Percentiles rank a stretch among this genome's conserved stretches.
Evolutionary conservation across 2,888 invertebrate species (phyloP).

Genomic region (Ophion ventricosus): DNA sequence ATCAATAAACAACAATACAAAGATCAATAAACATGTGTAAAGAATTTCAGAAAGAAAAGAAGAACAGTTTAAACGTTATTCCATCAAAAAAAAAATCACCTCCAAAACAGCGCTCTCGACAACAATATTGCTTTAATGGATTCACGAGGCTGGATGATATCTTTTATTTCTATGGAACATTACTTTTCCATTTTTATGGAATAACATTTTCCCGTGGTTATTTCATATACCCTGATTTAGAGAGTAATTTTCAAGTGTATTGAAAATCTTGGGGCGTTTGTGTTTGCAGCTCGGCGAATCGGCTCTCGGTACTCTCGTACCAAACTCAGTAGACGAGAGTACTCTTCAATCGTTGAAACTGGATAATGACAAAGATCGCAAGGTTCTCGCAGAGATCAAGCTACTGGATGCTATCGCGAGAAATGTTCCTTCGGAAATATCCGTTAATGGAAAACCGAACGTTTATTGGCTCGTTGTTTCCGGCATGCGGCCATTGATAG

Average conservation of each 20-base stretch:
- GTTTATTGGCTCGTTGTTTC: slow-evolving; percentile 88
- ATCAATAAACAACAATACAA: too few relatives aligned
- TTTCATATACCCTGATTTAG: background rate
- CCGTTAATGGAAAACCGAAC: slow-evolving; percentile 86
- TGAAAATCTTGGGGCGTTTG: background rate
- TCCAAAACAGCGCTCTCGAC: too few relatives aligned
- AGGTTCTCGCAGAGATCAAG: slow-evolving; percentile 87
- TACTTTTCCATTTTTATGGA: background rate
- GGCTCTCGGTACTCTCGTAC: slow-evolving; percentile 80
- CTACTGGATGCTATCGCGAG: slow-evolving; percentile 86
- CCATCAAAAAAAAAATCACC: too few relatives aligned
- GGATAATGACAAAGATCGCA: slow-evolving; percentile 85
- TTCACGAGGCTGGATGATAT: too few relatives aligned
- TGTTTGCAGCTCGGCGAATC: slow-evolving; percentile 79
- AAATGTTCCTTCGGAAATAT: slow-evolving; percentile 84
- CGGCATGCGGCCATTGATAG: slow-evolving; percentile 87
- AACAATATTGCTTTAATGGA: too few relatives aligned
- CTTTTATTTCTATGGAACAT: background rate
- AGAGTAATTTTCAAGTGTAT: background rate
- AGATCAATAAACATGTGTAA: too few relatives aligned
- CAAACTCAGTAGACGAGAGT: slow-evolving; percentile 76
- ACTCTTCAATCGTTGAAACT: slow-evolving; percentile 74
- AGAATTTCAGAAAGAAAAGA: too few relatives aligned
- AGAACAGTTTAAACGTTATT: too few relatives aligned
- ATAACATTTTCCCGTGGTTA: background rate